Evolutionary conservation across 2,797 vertebrate genomes (phyloP), one percentile per base, ranked within the genome.

Genomic region (Myioborus melanocephalus): DNA sequence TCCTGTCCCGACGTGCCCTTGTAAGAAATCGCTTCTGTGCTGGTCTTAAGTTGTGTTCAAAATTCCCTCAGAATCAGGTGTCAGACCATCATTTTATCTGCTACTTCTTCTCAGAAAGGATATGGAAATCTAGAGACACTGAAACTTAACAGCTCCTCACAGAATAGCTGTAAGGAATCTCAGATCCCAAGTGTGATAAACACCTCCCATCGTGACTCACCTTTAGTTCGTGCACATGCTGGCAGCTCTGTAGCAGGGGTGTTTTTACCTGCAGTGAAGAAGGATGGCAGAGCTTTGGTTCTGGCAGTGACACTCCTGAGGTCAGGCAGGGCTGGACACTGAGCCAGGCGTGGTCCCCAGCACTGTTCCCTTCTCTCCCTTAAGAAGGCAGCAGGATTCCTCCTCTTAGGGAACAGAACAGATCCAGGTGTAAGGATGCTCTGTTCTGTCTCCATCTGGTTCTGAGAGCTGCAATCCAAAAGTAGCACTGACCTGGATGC

Each of bases 151-250:
- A 94, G 34, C 35, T 93, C 56, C 65, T 94, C 47, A 20, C 66
- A 89, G 70, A 66, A 5, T 57, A 73, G 22, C 63, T 87, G 35
- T 50, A 81, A 87, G 86, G 66, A 83, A 55, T 60, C 83, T 92
- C 64, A 65, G 52, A 87, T 87, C 60, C 49, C 53, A 70, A 24
- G 78, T 84, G 92, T 80, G 90, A 93, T 76, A 80, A 94, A 93
- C 92, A 89, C 81, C 64, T 93, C 87, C 70, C 81, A 32, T 72
- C 22, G 0, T 93, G 94, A 87, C 53, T 84, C 83, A 89, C 93
- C 92, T 95, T 91, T 66, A 63, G 63, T 81, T 73, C 56, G 24
- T 52, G 46, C 76, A 75, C 80, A 75, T 49, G 69, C 61, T 88
- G 41, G 69, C 70, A 87, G 20, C 34, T 84, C 52, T 82, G 37